These are phyloP conservation scores for Pantelozetes paolii DNA, from an alignment of 2,888 invertebrate species.

Conservation along the genomic window DNA sequence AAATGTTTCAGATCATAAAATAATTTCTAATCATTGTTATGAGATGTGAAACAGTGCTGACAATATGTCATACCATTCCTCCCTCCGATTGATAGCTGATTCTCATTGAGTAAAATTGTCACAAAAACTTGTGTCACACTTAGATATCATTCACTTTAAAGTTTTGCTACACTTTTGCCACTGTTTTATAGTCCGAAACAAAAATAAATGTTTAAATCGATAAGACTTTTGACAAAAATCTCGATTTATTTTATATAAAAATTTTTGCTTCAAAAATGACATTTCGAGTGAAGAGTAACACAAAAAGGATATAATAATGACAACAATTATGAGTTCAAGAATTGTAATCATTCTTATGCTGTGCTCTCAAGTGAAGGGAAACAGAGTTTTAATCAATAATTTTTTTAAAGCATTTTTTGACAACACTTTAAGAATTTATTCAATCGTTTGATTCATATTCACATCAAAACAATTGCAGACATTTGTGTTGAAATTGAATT, in stretches of 20 bases:
- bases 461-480: neutral
- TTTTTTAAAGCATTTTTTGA: neutral
- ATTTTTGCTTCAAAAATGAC: neutral
- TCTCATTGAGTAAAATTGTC: neutral
- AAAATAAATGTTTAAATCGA: neutral
- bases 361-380: no score
- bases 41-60: no score
- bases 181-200: neutral
- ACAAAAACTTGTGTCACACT: slow-evolving; percentile 24
- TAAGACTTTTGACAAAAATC: neutral
- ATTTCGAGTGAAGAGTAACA: neutral
- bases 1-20: no score
- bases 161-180: neutral
- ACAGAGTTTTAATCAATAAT: no score
- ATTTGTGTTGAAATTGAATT: neutral
- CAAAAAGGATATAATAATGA: neutral
- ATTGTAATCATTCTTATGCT: neutral
- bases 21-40: no score
- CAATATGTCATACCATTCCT: no score
- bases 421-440: neutral
- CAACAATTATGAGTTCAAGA: neutral
- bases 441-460: neutral
- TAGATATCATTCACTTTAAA: neutral
- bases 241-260: slow-evolving; percentile 1
- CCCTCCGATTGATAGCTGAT: slow-evolving; percentile 2